Conservation (phyloP, 2,797 vertebrate genomes). For the Coracias cyanogaster region DNA sequence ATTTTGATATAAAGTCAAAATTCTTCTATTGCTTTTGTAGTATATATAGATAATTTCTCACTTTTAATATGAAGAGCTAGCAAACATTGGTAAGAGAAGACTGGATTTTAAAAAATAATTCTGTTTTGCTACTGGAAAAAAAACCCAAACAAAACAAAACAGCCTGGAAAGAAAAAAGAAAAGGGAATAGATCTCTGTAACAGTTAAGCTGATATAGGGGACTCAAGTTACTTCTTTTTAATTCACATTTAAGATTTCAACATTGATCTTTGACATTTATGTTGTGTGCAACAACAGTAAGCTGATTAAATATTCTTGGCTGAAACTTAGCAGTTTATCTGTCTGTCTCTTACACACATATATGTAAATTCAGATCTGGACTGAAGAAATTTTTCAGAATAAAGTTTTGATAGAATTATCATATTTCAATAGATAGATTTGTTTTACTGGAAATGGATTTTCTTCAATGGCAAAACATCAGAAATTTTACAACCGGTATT, state of each 20-base stretch:
- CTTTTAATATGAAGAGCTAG: not conserved
- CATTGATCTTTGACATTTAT: not conserved
- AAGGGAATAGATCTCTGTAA: not conserved
- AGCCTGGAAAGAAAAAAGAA: not conserved
- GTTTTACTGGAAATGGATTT: not conserved
- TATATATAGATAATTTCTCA: not conserved
- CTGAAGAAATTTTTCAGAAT: not conserved
- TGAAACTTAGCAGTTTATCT: not conserved
- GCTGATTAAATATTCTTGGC: not conserved
- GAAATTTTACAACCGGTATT: not conserved
- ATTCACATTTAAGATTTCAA: not conserved
- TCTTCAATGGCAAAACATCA: not conserved
- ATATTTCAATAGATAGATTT: not conserved
- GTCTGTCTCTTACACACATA: not conserved
- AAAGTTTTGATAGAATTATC: not conserved
- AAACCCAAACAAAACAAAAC: too few relatives aligned
- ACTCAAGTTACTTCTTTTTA: not conserved
- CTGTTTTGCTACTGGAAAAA: not conserved
- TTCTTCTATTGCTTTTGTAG: not conserved
- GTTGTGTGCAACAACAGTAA: not conserved
- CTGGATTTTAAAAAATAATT: not conserved
- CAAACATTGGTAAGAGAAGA: rapidly evolving
- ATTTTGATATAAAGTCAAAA: not conserved
- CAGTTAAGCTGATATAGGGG: not conserved
- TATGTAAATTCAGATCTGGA: not conserved